Evolutionary conservation across 2,888 invertebrate genomes (phyloP).

Genomic region (Phrixothrix hirtus): DNA sequence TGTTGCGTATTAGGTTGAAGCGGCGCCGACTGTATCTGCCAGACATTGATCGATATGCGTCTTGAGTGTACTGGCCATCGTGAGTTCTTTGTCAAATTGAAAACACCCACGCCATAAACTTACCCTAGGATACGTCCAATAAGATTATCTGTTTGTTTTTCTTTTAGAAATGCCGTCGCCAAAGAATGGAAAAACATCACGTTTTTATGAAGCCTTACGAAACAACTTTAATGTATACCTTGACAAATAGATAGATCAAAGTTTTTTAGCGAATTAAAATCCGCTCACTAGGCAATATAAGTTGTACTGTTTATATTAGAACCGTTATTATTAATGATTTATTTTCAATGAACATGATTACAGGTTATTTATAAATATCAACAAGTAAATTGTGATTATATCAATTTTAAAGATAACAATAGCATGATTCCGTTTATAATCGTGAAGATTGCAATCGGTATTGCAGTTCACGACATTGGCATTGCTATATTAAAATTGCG

Average conservation of each 20-base stretch:
- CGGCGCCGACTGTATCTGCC: conserved; percentile 53
- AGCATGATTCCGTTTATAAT: conserved; percentile 19
- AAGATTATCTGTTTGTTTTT: background rate
- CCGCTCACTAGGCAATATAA: too few species aligned
- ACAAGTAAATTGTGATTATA: background rate
- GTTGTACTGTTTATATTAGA: too few species aligned
- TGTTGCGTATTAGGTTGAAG: conserved; percentile 35
- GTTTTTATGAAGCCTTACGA: too few species aligned
- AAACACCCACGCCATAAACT: conserved; percentile 13
- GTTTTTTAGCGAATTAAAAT: too few species aligned
- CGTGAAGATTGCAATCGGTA: conserved; percentile 25
- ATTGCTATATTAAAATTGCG: conserved; percentile 4
- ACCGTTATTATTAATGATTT: too few species aligned
- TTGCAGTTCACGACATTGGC: conserved; percentile 21
- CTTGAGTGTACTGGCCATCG: conserved; percentile 64
- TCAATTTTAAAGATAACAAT: conserved; percentile 6
- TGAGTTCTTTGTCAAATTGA: conserved; percentile 40
- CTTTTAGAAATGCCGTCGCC: background rate
- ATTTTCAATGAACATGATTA: background rate
- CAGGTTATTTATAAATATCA: background rate
- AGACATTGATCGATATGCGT: conserved; percentile 69
- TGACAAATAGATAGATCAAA: too few species aligned
- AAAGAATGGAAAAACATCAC: background rate
- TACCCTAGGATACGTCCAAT: background rate
- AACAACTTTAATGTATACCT: background rate